These are phyloP conservation scores for Coluber constrictor DNA, from an alignment of 2,797 vertebrate species.

Conservation along the genomic window DNA sequence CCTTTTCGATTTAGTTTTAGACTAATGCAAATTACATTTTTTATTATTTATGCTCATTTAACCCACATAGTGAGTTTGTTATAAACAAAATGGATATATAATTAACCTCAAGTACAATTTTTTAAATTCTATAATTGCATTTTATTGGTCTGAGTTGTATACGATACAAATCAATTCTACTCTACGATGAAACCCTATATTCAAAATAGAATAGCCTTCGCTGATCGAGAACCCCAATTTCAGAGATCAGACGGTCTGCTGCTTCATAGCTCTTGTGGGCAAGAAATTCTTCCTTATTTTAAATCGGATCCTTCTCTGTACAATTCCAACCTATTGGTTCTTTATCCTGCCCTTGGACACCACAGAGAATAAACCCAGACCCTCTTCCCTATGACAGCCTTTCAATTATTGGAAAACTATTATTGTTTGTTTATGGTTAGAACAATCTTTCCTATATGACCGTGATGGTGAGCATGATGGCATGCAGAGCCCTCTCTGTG, in stretches of 20 bases:
- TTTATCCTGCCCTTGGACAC: neutral
- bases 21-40: neutral
- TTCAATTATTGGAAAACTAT: neutral
- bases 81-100: neutral
- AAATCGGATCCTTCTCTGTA: neutral
- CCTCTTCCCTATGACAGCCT: neutral
- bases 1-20: neutral
- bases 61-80: neutral
- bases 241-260: neutral
- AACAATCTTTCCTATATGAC: neutral
- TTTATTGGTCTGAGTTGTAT: neutral
- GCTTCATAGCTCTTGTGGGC: neutral
- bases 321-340: neutral
- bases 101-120: neutral
- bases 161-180: neutral
- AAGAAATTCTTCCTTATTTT: neutral
- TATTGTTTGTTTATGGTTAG: neutral
- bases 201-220: neutral
- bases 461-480: no score
- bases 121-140: neutral
- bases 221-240: neutral
- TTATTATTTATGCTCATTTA: neutral
- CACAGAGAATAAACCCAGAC: neutral
- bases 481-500: no score
- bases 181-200: neutral